A percentile compares a stretch with the other conserved stretches of the same genome.
Evolutionary conservation across 2,888 invertebrate species (phyloP).

Genomic region (Alentia gelatinosa): DNA sequence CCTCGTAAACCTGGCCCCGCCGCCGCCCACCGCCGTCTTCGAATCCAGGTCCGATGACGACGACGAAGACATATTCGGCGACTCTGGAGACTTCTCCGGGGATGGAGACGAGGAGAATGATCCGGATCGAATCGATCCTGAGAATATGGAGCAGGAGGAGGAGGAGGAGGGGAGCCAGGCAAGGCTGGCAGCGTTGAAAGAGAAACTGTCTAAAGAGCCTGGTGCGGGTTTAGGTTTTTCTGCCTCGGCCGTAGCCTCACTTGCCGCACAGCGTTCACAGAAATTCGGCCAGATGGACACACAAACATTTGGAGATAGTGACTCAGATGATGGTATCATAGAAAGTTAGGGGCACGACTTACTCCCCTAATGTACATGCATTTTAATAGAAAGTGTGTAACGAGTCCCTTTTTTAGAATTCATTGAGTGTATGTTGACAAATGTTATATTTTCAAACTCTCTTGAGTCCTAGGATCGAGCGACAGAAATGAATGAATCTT

Average conservation of each 20-base stretch:
- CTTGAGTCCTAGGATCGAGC: too few species aligned
- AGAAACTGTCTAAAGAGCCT: slow-evolving; percentile 24
- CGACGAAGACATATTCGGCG: slow-evolving; percentile 32
- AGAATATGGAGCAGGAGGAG: neutral
- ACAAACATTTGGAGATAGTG: slow-evolving; percentile 51
- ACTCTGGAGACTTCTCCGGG: neutral
- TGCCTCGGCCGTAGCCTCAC: slow-evolving; percentile 21
- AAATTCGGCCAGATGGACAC: neutral
- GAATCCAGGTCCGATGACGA: neutral
- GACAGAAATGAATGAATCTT: too few species aligned
- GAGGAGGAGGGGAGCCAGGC: neutral
- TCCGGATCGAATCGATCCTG: slow-evolving; percentile 1
- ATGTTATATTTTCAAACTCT: too few species aligned
- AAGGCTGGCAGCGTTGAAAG: slow-evolving; percentile 7
- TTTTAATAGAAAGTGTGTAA: too few species aligned
- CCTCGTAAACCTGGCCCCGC: neutral
- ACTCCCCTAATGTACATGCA: too few species aligned
- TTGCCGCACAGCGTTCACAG: slow-evolving; percentile 37
- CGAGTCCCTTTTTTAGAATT: too few species aligned
- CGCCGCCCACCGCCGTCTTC: neutral
- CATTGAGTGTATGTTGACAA: too few species aligned
- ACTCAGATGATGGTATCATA: slow-evolving; percentile 19
- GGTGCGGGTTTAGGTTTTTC: slow-evolving; percentile 25
- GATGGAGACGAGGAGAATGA: neutral
- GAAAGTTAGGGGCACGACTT: slow-evolving; percentile 1